Conservation (phyloP, 2,797 vertebrate genomes). For the Eidolon dupreanum region DNA sequence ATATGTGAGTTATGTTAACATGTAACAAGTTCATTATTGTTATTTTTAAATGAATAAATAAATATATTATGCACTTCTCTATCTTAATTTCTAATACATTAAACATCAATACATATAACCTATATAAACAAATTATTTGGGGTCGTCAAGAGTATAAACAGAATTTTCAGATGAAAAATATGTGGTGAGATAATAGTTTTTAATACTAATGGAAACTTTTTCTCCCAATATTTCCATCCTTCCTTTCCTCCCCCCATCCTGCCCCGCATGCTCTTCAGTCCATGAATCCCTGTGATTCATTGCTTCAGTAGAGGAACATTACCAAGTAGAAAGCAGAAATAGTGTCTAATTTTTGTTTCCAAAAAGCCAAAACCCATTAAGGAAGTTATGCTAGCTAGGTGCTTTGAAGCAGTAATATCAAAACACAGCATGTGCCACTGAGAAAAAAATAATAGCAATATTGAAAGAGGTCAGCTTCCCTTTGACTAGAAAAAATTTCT, state of each 20-base stretch:
- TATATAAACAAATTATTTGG: background rate
- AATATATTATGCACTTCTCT: background rate
- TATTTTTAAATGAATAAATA: conserved; percentile 4
- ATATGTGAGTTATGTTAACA: background rate
- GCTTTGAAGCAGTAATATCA: conserved; percentile 24
- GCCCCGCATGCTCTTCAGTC: background rate
- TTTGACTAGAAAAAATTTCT: conserved; percentile 5
- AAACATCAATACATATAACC: background rate
- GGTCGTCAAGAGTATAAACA: background rate
- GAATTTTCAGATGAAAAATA: background rate
- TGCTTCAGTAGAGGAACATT: background rate
- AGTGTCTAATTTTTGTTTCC: conserved; percentile 21
- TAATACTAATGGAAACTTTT: background rate
- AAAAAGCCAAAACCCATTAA: background rate
- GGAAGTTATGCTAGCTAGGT: background rate
- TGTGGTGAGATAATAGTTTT: background rate
- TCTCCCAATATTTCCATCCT: background rate
- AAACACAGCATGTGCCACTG: background rate
- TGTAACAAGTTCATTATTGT: background rate
- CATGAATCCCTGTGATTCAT: background rate
- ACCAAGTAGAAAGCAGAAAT: background rate
- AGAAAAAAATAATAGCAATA: background rate
- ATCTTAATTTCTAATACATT: conserved; percentile 32
- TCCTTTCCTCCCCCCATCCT: background rate
- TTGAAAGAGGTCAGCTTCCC: background rate